Base-by-base conservation (phyloP, 2,113 vertebrate species). In the Asarcornis scutulata region DNA sequence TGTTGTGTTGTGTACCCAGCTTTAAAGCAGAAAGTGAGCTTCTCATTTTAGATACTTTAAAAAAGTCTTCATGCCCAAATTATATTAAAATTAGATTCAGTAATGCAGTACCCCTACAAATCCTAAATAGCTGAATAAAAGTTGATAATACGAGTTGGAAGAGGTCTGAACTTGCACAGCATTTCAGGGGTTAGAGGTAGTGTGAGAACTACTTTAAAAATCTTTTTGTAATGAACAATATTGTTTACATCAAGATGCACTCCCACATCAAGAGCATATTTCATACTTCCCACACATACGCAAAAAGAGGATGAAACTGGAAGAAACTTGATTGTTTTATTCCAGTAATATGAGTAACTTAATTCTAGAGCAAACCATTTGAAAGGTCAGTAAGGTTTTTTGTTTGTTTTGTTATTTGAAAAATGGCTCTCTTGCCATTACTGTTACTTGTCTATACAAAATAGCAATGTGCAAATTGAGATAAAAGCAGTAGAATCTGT, bases 181-280 rank as follows among this genome's bases (percentile, higher is more conserved):
- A 29, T 82, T 9, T 22, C 34, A 64, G 22, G 55, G n/a, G 18
- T 85, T 93, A 68, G 56, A 46, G 84, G 5, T 52, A 77, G 71
- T 78, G 27, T 1, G 0, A 53, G 59, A 8, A 6, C n/a, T 81
- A 8, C 18, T 77, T 71, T 11, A 31, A 38, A 89, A 72, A 32
- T 20, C 32, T 6, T 42, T 75, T 67, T 36, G 8, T 59, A 76
- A 60, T 31, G 6, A 48, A 4, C 32, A 42, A 1, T 83, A 55
- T 56, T 81, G 20, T 64, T 91, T 36, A 71, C 20, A 29, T 36
- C 27, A 67, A 36, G 13, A 62, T 91, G 25, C 42, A 67, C 4
- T 66, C 0, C 0, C 17, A 23, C 11, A n/a, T 83, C 26, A 71
- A 2, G 1, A 66, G 21, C 26, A 11, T 52, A 26, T 10, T 69